Conservation (phyloP, 2,888 invertebrate species). For the Marasmarcha lunaedactyla region DNA sequence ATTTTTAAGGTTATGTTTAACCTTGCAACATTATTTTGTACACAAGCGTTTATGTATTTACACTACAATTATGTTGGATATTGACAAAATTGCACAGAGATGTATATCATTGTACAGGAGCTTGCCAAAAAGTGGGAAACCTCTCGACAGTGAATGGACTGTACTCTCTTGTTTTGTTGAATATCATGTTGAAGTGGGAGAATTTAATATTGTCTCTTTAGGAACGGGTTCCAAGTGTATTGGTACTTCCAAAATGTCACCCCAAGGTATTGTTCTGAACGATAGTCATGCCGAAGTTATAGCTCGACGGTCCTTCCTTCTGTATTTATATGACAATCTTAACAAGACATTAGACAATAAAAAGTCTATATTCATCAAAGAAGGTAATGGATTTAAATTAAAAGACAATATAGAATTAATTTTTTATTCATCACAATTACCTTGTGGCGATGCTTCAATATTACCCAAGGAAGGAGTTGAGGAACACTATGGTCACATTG, state of each 20-base stretch:
- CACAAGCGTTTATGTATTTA: too few relatives aligned
- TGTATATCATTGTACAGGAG: constrained; percentile 72
- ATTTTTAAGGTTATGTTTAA: too few relatives aligned
- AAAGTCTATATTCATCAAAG: constrained; percentile 34
- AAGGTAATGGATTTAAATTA: constrained; percentile 50
- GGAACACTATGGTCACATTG: constrained; percentile 34
- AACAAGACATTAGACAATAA: constrained; percentile 32
- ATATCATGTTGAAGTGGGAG: constrained; percentile 36
- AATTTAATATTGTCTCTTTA: constrained; percentile 77
- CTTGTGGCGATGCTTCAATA: constrained; percentile 95
- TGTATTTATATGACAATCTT: constrained; percentile 79
- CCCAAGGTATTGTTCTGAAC: constrained; percentile 78
- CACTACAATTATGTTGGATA: constrained; percentile 9
- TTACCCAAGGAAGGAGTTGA: constrained; percentile 65
- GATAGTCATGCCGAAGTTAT: constrained; percentile 95
- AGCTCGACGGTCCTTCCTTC: constrained; percentile 83
- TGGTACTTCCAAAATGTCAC: constrained; percentile 75
- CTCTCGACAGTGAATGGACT: constrained; percentile 83
- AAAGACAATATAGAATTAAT: constrained; percentile 76
- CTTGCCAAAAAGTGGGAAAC: constrained; percentile 86
- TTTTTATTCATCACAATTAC: constrained; percentile 88
- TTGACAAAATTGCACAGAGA: constrained; percentile 65
- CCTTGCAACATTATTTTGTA: too few relatives aligned
- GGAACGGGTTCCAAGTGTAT: constrained; percentile 95
- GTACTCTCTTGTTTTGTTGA: constrained; percentile 80